Percentiles rank a stretch among this genome's conserved stretches.
phyloP scores from a whole-genome alignment of 2,888 invertebrate species.

The Caenorhabditis parvicauda region DNA sequence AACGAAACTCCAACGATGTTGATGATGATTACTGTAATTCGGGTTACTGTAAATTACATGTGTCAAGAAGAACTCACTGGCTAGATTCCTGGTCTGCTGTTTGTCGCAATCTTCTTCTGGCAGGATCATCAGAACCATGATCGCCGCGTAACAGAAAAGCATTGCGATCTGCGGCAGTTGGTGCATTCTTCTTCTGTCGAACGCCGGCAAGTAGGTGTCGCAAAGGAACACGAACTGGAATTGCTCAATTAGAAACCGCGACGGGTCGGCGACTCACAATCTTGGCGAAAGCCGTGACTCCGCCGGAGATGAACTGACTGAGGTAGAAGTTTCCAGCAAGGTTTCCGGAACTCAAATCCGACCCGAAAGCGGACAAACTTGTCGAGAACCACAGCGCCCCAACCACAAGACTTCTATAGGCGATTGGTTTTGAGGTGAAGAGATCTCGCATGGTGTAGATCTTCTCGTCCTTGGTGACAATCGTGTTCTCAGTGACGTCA shows the following conservation, averaged over 20 bases:
- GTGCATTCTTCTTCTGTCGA: constrained; percentile 54
- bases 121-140: constrained; percentile 42
- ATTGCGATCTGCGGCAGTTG: constrained; percentile 52
- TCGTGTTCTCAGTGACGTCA: not conserved
- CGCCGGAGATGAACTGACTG: constrained; percentile 36
- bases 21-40: constrained; percentile 42
- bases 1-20: constrained; percentile 54
- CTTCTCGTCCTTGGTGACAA: constrained; percentile 12
- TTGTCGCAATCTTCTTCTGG: constrained; percentile 28
- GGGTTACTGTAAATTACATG: not conserved
- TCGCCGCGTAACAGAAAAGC: constrained; percentile 44
- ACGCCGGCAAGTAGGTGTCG: constrained; percentile 45
- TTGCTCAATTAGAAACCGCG: not conserved
- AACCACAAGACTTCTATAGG: constrained; percentile 28
- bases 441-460: constrained; percentile 38
- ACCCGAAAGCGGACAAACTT: constrained; percentile 37
- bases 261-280: constrained; percentile 34
- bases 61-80: constrained; percentile 20
- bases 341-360: constrained; percentile 43
- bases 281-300: constrained; percentile 35
- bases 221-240: constrained; percentile 50
- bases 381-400: constrained; percentile 38
- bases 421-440: constrained; percentile 26
- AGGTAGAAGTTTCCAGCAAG: constrained; percentile 38
- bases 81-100: constrained; percentile 25